Conservation (phyloP, 2,113 vertebrate species). For the Psittacus erithacus region DNA sequence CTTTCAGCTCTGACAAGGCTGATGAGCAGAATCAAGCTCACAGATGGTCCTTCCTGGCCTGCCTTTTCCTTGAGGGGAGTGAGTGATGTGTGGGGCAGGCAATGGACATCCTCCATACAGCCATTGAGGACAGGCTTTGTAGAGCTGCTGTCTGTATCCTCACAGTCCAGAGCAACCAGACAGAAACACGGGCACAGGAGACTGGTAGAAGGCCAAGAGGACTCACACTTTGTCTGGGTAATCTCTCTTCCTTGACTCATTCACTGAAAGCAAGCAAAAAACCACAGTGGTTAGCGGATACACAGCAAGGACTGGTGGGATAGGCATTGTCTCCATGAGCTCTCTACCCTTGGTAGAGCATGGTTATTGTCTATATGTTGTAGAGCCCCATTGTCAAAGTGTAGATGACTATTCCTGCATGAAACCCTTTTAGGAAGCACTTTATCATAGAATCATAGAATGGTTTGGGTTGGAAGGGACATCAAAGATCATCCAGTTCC, state of each 20-base stretch:
- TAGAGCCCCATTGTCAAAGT: not conserved
- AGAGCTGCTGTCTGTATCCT: not conserved
- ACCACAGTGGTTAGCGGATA: rapidly evolving
- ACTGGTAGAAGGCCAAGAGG: not conserved
- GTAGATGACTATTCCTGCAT: not conserved
- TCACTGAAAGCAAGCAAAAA: not conserved
- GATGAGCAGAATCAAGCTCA: not conserved
- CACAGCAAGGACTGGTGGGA: not conserved
- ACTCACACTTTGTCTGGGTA: not conserved
- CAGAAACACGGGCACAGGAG: not conserved
- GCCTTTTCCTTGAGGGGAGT: not conserved
- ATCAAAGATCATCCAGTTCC: not conserved
- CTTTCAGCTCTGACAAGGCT: not conserved
- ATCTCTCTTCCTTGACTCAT: not conserved
- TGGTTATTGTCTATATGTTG: not conserved
- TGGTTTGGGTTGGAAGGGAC: not conserved
- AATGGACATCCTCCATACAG: rapidly evolving
- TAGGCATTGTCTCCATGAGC: not conserved
- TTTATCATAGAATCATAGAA: not conserved
- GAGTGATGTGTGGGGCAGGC: not conserved
- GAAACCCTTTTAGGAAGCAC: not conserved
- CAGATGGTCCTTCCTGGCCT: not conserved
- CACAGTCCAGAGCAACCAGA: not conserved
- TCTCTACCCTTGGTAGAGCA: rapidly evolving
- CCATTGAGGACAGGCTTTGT: not conserved